A percentile compares a stretch with the other conserved stretches of the same genome.
Conservation (phyloP, 2,113 vertebrate species). For the Rhinoderma darwinii region DNA sequence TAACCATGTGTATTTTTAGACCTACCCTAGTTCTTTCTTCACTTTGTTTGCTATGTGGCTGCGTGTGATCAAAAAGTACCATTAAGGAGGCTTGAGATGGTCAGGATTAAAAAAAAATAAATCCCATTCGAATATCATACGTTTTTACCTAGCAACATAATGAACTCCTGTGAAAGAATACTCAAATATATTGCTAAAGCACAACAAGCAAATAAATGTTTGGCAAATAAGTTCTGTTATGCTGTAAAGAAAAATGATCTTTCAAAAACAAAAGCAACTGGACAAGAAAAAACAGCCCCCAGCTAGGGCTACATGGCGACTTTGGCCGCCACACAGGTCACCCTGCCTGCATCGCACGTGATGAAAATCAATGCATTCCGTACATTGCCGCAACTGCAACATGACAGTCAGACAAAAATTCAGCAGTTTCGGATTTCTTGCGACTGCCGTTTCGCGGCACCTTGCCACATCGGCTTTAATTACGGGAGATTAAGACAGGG, state of each 20-base stretch:
- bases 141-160: background rate
- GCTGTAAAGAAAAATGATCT: background rate
- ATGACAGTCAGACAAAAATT: too few relatives aligned
- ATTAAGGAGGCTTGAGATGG: background rate
- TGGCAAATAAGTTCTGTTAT: background rate
- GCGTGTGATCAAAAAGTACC: conserved; percentile 40
- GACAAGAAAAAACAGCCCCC: too few relatives aligned
- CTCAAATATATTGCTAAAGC: background rate
- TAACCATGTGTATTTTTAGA: conserved; percentile 45
- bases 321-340: too few relatives aligned
- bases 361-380: too few relatives aligned
- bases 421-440: too few relatives aligned
- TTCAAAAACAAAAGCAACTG: background rate
- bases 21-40: conserved; percentile 14
- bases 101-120: background rate
- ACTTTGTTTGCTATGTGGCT: background rate
- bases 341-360: too few relatives aligned
- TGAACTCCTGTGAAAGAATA: too few relatives aligned
- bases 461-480: too few relatives aligned
- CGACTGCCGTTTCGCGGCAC: too few relatives aligned
- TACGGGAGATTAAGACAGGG: too few relatives aligned
- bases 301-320: too few relatives aligned
- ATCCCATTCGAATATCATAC: background rate
- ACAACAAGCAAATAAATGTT: background rate
- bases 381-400: too few relatives aligned